These are phyloP conservation scores for Cyclina sinensis DNA, from an alignment of 1,140 invertebrate genomes.

Conservation along the genomic window DNA sequence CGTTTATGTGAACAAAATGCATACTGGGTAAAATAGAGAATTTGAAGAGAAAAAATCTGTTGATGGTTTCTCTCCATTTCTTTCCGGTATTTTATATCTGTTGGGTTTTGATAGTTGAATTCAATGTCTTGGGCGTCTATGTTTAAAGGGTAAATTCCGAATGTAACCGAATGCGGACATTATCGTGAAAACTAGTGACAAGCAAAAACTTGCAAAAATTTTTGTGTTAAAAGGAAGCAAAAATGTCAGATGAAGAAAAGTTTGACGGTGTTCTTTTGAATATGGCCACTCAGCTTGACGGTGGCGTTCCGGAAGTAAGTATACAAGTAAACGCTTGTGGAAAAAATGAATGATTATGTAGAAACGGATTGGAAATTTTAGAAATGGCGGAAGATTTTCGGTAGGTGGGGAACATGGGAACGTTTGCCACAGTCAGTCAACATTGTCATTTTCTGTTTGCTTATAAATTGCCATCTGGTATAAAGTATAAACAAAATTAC, in stretches of 20 bases:
- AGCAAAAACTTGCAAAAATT: slow-evolving; percentile 58
- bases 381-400: slow-evolving; percentile 44
- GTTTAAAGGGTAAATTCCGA: background rate
- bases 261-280: slow-evolving; percentile 64
- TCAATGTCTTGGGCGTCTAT: background rate
- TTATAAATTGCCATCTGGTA: too few relatives aligned
- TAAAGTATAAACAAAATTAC: too few relatives aligned
- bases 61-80: too few relatives aligned
- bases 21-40: too few relatives aligned
- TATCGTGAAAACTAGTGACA: slow-evolving; percentile 67
- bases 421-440: too few relatives aligned
- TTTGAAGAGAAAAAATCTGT: too few relatives aligned
- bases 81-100: background rate
- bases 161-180: slow-evolving; percentile 2
- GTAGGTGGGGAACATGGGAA: too few relatives aligned
- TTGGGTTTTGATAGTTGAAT: background rate
- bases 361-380: too few relatives aligned
- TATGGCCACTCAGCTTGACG: slow-evolving; percentile 66
- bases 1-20: too few relatives aligned
- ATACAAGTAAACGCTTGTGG: too few relatives aligned
- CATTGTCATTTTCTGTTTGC: too few relatives aligned
- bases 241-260: slow-evolving; percentile 63
- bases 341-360: too few relatives aligned
- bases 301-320: slow-evolving; percentile 64
- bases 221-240: background rate